Base-by-base conservation (phyloP, 1,140 invertebrate genomes). In the Panonychus citri region DNA sequence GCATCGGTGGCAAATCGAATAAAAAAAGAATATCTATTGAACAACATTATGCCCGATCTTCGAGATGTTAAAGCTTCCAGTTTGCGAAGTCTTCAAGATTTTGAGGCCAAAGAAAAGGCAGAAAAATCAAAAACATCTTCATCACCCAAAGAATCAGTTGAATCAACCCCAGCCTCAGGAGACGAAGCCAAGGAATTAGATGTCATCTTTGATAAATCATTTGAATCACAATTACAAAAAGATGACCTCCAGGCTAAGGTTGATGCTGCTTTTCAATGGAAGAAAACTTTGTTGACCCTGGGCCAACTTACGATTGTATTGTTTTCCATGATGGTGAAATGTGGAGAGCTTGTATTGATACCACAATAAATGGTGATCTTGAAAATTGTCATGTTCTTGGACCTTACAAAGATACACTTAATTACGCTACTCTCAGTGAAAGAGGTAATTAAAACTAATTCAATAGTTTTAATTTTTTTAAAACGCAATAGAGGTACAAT, bases 231-330 rank as follows among this genome's bases (percentile, higher is more conserved):
- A 71, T 69, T 86, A 8, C 68, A 77, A 27, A 88, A 88, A 67
- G 91, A 97, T 68, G 85, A 98, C 66, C 67, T 89, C 3, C 87
- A 93, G 64, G 77, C 80, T 19, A 78, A 80, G 65, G 70, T 94
- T 34, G 91, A 97, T 62, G 73, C n/a, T 86, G 53, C 71, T 96
- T 76, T 59, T 66, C 61, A 37, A 56, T 82, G 50, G 91, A 97
- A 62, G 95, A 94, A 68, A 88, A 90, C 66, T 17, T 27, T 25
- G 74, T 68, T 57, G 87, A 95, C 70, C 66, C 79, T 55, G 86
- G 89, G 25, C 87, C 88, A 24, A 78, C 84, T 13, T 91, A 83
- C 70, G 93, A 98, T 69, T 90, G 87, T 74, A 74, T 98, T 54
- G 76, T 96, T 13, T 96, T 87, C 69, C 76, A 93, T 68, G 81